Evolutionary conservation across 2,888 invertebrate genomes (phyloP).

Genomic region (Microplitis deprimator): DNA sequence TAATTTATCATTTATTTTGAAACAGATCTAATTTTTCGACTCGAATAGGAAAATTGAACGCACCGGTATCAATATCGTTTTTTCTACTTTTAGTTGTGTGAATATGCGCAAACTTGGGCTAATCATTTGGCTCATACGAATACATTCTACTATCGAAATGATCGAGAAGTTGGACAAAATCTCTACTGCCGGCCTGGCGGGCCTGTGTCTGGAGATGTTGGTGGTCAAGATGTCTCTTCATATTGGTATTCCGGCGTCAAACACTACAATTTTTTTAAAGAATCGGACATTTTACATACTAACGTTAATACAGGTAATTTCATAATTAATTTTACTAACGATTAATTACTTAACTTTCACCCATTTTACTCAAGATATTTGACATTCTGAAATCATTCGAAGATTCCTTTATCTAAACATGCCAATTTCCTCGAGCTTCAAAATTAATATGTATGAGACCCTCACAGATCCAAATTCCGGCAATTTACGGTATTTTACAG

Average conservation of each 20-base stretch:
- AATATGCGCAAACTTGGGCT: conserved; percentile 89
- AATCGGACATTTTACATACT: conserved; percentile 81
- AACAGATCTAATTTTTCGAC: too few relatives aligned
- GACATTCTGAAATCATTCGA: too few relatives aligned
- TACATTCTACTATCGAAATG: conserved; percentile 83
- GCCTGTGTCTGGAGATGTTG: conserved; percentile 79
- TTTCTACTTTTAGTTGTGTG: conserved; percentile 76
- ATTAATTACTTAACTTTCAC: too few relatives aligned
- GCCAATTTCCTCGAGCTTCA: too few relatives aligned
- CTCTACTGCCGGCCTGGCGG: conserved; percentile 83
- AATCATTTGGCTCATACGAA: conserved; percentile 88
- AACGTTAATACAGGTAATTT: conserved; percentile 83
- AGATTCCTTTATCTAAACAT: too few relatives aligned
- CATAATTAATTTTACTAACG: too few relatives aligned
- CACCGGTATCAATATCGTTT: not conserved
- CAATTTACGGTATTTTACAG: too few relatives aligned
- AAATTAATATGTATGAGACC: too few relatives aligned
- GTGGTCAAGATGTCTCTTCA: conserved; percentile 85
- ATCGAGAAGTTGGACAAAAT: conserved; percentile 85
- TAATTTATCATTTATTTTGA: too few relatives aligned
- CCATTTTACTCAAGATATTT: too few relatives aligned
- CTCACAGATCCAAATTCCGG: too few relatives aligned
- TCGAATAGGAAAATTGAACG: too few relatives aligned
- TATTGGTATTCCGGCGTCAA: conserved; percentile 87
- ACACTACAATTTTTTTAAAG: conserved; percentile 83